These are phyloP conservation scores for Arctopsyche grandis DNA, from an alignment of 1,140 invertebrate genomes.

Conservation along the genomic window DNA sequence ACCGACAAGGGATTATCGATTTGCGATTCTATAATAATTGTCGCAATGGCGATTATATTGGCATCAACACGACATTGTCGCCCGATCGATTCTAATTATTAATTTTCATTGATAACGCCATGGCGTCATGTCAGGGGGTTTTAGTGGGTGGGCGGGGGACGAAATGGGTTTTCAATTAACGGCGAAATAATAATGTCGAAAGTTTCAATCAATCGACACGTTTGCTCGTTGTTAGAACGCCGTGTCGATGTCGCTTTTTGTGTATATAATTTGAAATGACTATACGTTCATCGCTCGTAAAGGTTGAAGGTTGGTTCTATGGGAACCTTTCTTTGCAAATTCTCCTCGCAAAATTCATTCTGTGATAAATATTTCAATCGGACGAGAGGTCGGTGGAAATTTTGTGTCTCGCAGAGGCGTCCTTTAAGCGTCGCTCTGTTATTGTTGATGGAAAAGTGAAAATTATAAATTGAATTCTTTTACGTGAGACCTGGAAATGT, in stretches of 20 bases:
- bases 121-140: too few species aligned
- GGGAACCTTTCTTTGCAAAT: too few species aligned
- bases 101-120: neutral
- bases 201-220: neutral
- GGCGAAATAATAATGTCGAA: neutral
- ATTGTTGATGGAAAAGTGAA: neutral
- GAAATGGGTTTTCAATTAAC: constrained; percentile 24
- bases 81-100: neutral
- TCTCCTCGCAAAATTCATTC: too few species aligned
- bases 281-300: neutral
- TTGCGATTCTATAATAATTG: too few species aligned
- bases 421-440: neutral
- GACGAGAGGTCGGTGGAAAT: too few species aligned
- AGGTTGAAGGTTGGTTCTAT: neutral
- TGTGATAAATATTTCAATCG: too few species aligned
- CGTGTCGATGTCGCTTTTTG: neutral
- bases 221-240: neutral
- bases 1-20: too few species aligned
- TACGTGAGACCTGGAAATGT: too few species aligned
- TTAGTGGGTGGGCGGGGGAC: neutral
- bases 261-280: neutral
- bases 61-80: too few species aligned
- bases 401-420: neutral
- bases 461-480: too few species aligned
- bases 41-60: too few species aligned